Base-by-base conservation (phyloP, 2,797 vertebrate genomes). In the Mastacembelus armatus region DNA sequence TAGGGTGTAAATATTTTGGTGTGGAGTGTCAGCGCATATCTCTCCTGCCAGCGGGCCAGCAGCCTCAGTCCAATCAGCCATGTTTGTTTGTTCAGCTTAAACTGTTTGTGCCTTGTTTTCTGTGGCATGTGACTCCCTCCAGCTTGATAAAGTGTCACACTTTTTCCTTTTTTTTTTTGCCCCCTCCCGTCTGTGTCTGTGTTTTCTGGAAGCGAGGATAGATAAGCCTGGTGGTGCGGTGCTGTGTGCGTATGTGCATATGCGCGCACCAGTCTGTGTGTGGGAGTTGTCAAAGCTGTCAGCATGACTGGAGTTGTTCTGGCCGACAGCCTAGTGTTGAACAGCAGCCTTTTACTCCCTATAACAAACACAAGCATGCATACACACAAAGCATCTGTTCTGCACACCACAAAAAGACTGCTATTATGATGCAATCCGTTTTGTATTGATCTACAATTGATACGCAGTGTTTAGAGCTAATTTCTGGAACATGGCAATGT, bases 51-150 rank as follows among this genome's bases (percentile, higher is more conserved):
- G 88, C 77, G 57, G 71, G 60, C 66, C 27, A 9, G 66, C 66
- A 74, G 78, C 80, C 81, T 74, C 78, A 33, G 63, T 88, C 86
- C 83, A 92, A 91, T 92, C 90, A 90, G 77, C 84, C 78, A 44
- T 90, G 91, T 92, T 92, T 93, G 90, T 93, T 92, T 92, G 85
- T 87, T 85, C 89, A 89, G 91, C 90, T 89, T 91, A 91, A 92
- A 92, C 88, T 93, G 91, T 92, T 93, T 93, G 88, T 89, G 81
- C 70, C 88, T 85, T 88, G 88, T 89, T 91, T 91, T 90, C 72
- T 44, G n/a, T 76, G 79, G 79, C 85, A 69, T 80, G 62, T 19
- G 47, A 83, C 83, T 87, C 85, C 80, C 59, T 66, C 78, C 61
- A 44, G 82, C 73, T 85, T 79, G 79, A 92, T 89, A 91, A 91